Percentiles rank a stretch among this genome's conserved stretches.
Evolutionary conservation across 2,113 vertebrate genomes (phyloP).

Genomic region (Sceloporus undulatus): DNA sequence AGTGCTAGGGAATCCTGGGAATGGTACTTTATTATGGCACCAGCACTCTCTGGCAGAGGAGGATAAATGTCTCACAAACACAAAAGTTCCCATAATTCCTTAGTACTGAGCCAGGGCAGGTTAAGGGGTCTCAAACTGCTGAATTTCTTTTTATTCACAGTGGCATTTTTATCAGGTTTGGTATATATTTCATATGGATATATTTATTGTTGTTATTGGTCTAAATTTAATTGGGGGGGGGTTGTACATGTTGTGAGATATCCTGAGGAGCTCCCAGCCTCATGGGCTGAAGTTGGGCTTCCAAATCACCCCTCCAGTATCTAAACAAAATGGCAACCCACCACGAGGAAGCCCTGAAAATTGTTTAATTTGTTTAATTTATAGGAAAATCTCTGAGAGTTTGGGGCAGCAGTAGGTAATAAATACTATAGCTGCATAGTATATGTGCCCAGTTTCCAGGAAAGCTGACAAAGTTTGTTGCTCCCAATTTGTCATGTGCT

Average conservation of each 20-base stretch:
- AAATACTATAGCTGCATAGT: not conserved
- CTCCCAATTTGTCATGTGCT: constrained; percentile 68
- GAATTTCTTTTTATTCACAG: not conserved
- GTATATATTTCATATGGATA: not conserved
- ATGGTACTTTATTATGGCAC: no score
- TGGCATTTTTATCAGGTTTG: not conserved
- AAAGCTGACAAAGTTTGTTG: constrained; percentile 61
- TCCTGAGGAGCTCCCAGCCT: not conserved
- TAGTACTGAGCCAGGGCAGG: no score
- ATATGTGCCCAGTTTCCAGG: constrained; percentile 47
- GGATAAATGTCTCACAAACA: no score
- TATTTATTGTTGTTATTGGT: not conserved
- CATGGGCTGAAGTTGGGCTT: not conserved
- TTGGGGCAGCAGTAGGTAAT: not conserved
- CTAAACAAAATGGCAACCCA: not conserved
- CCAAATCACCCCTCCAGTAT: no score
- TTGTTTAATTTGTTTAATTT: not conserved
- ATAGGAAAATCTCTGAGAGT: not conserved
- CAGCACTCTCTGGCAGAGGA: no score
- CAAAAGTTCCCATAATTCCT: no score
- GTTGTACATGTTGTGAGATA: no score
- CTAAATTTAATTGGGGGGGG: not conserved
- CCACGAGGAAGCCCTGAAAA: not conserved
- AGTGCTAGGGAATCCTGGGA: no score
- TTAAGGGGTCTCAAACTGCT: no score